Conservation (phyloP, 1,140 invertebrate species). For the Papilio helenus region DNA sequence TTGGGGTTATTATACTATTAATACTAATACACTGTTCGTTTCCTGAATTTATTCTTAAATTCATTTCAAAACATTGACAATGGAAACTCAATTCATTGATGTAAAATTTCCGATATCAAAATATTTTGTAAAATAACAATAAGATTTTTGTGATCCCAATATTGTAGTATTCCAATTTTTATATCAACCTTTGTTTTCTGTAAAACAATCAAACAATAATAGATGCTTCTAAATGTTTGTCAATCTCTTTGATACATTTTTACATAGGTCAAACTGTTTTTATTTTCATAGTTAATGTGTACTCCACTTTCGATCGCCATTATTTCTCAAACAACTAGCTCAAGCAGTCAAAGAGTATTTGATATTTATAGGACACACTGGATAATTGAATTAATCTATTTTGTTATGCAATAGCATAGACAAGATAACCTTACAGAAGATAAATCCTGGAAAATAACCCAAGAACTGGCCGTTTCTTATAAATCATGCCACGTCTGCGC, state of each 20-base stretch:
- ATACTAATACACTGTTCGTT: no score
- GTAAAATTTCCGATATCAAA: neutral
- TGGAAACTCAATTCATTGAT: neutral
- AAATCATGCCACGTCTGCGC: slow-evolving; percentile 31
- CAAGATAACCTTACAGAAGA: neutral
- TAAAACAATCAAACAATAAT: no score
- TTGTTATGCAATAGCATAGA: neutral
- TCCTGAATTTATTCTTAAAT: neutral
- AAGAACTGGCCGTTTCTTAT: neutral
- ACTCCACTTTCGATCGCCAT: no score
- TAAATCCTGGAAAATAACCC: neutral
- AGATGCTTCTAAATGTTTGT: no score
- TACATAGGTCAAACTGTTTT: no score
- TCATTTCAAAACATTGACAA: neutral
- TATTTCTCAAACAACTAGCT: no score
- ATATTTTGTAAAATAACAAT: neutral
- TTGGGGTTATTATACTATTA: no score
- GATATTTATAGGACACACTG: no score
- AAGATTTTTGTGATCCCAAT: neutral
- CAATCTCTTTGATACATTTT: no score
- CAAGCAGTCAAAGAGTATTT: no score
- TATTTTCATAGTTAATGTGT: no score
- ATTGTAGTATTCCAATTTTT: neutral
- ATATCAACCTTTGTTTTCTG: neutral
- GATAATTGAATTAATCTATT: neutral